Percentiles rank a stretch among this genome's conserved stretches.
Evolutionary conservation across 2,888 invertebrate species (phyloP).

Genomic region (Heteromurus nitidus): DNA sequence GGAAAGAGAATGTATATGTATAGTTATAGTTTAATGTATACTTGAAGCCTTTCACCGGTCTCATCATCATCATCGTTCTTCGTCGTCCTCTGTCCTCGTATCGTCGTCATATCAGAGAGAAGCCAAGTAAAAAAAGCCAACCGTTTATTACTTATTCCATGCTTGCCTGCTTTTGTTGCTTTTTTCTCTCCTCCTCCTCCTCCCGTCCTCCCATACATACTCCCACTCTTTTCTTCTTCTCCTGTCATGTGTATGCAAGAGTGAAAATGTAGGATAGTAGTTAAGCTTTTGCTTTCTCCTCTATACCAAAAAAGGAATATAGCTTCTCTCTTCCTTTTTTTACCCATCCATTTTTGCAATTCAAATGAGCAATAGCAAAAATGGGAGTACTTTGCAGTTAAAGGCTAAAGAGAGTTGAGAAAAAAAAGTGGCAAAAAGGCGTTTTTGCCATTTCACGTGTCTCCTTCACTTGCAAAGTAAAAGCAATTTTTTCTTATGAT

Average conservation of each 20-base stretch:
- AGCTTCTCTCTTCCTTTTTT: too few relatives aligned
- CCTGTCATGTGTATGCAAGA: not conserved
- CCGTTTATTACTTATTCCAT: slow-evolving; percentile 46
- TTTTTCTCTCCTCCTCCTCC: slow-evolving; percentile 19
- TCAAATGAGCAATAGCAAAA: slow-evolving; percentile 58
- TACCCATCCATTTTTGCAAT: slow-evolving; percentile 49
- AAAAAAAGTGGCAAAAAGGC: slow-evolving; percentile 22
- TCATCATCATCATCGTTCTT: too few relatives aligned
- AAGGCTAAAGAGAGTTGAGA: not conserved
- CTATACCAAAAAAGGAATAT: too few relatives aligned
- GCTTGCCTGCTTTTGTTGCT: slow-evolving; percentile 49
- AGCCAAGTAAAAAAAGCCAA: slow-evolving; percentile 44
- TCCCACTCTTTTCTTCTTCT: not conserved
- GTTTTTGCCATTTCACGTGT: slow-evolving; percentile 52
- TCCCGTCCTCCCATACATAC: not conserved
- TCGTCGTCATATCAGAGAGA: too few relatives aligned
- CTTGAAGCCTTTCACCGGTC: slow-evolving; percentile 6
- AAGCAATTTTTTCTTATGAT: slow-evolving; percentile 57
- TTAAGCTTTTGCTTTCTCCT: too few relatives aligned
- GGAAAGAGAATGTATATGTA: too few relatives aligned
- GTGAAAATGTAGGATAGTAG: slow-evolving; percentile 38
- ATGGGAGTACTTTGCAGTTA: slow-evolving; percentile 55
- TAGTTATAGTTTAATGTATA: too few relatives aligned
- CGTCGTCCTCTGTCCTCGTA: too few relatives aligned
- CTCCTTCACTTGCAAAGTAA: slow-evolving; percentile 50